These are phyloP conservation scores for Ambastaia sidthimunki DNA, from an alignment of 2,797 vertebrate genomes.

Conservation along the genomic window DNA sequence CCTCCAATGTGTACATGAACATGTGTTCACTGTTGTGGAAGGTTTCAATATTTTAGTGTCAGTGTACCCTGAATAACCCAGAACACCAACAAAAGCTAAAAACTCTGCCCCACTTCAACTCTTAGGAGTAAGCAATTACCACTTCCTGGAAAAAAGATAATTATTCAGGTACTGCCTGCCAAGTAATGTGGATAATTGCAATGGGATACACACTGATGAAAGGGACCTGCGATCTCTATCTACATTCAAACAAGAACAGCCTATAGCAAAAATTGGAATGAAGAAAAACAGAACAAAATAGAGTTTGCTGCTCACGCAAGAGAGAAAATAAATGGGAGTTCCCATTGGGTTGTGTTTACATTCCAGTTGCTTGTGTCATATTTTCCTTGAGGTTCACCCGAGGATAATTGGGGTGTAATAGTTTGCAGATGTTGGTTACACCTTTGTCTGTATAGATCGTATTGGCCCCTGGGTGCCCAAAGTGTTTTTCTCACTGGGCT, in stretches of 20 bases:
- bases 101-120: neutral
- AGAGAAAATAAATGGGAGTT: slow-evolving; percentile 60
- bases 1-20: slow-evolving; percentile 9
- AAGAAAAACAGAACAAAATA: slow-evolving; percentile 32
- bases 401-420: slow-evolving; percentile 63
- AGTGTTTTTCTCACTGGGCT: slow-evolving; percentile 24
- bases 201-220: slow-evolving; percentile 17
- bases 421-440: slow-evolving; percentile 64
- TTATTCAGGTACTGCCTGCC: neutral
- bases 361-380: slow-evolving; percentile 60
- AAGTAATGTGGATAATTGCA: slow-evolving; percentile 1
- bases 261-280: neutral
- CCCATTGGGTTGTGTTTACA: slow-evolving; percentile 62
- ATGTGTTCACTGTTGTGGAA: slow-evolving; percentile 23
- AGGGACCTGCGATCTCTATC: slow-evolving; percentile 9
- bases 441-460: slow-evolving; percentile 37
- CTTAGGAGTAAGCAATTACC: neutral
- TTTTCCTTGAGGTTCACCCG: slow-evolving; percentile 64
- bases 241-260: slow-evolving; percentile 15
- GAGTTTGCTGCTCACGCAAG: slow-evolving; percentile 29
- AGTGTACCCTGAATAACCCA: slow-evolving; percentile 29
- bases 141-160: slow-evolving; percentile 9
- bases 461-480: slow-evolving; percentile 41
- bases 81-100: slow-evolving; percentile 1
- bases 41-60: slow-evolving; percentile 27